Evolutionary conservation across 2,113 vertebrate species (phyloP).

Genomic region (Cichladusa arquata): DNA sequence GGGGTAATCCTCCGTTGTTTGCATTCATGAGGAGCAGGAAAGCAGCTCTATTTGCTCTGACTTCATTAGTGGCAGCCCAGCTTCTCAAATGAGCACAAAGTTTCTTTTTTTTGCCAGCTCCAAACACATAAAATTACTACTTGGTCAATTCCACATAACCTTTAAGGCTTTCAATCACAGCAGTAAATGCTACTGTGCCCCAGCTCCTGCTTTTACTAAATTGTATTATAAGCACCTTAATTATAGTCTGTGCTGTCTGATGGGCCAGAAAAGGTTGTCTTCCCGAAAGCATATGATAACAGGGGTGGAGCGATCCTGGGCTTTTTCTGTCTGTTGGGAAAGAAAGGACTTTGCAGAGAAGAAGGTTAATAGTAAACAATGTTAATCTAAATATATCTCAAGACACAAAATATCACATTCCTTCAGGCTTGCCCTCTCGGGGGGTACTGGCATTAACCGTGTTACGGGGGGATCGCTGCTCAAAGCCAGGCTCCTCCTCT

Average conservation of each 20-base stretch:
- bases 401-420: slow-evolving; percentile 33
- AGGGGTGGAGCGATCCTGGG: neutral
- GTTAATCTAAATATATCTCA: slow-evolving; percentile 53
- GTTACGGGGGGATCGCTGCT: neutral
- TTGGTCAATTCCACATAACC: slow-evolving; percentile 34
- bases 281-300: slow-evolving; percentile 4
- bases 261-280: slow-evolving; percentile 39
- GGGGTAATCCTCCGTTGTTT: neutral
- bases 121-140: slow-evolving; percentile 47
- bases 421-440: neutral
- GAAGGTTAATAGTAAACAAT: slow-evolving; percentile 50
- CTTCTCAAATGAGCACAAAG: slow-evolving; percentile 2
- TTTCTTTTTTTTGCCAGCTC: neutral
- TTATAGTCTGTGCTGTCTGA: slow-evolving; percentile 37
- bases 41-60: neutral
- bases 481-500: neutral
- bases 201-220: slow-evolving; percentile 38
- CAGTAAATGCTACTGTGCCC: slow-evolving; percentile 21
- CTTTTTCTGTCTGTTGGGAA: neutral
- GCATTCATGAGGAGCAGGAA: neutral
- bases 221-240: slow-evolving; percentile 56
- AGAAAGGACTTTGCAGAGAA: slow-evolving; percentile 29
- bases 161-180: slow-evolving; percentile 49
- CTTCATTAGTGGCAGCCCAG: slow-evolving; percentile 29
- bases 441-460: neutral